Conservation (phyloP, 2,113 vertebrate genomes). For the Ranitomeya imitator region DNA sequence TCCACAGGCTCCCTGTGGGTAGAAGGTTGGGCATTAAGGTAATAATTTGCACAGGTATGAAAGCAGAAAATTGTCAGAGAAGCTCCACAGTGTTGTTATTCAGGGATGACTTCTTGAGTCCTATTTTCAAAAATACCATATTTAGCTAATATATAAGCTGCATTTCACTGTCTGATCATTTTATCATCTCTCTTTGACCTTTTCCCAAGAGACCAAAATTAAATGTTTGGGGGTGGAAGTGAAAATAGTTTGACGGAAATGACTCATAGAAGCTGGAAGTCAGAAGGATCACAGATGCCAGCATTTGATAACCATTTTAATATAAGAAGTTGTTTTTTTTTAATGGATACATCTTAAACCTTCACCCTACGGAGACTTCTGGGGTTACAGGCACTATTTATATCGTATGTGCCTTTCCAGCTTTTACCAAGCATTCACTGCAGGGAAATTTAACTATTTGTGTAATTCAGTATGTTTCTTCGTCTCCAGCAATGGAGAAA, state of each 20-base stretch:
- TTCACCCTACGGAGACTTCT: neutral
- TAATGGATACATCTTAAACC: constrained; percentile 1
- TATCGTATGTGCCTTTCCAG: neutral
- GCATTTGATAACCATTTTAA: constrained; percentile 34
- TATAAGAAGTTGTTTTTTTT: neutral
- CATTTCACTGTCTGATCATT: neutral
- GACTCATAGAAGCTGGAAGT: constrained; percentile 20
- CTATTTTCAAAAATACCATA: neutral
- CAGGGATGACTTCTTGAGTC: neutral
- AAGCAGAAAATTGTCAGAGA: neutral
- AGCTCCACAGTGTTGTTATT: neutral
- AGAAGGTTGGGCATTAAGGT: no score
- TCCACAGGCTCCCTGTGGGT: no score
- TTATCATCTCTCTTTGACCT: constrained; percentile 4
- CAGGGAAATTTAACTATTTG: neutral
- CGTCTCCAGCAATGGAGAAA: no score
- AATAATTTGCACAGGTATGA: neutral
- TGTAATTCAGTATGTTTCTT: no score
- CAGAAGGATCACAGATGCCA: constrained; percentile 18
- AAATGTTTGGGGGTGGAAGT: constrained; percentile 29
- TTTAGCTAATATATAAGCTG: neutral
- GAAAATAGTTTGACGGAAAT: constrained; percentile 29
- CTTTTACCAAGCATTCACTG: neutral
- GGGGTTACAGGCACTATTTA: neutral
- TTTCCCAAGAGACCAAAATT: constrained; percentile 6